Evolutionary conservation across 2,113 vertebrate species (phyloP), one percentile per base, ranked within the genome.

Genomic region (Entomyzon cyanotis): DNA sequence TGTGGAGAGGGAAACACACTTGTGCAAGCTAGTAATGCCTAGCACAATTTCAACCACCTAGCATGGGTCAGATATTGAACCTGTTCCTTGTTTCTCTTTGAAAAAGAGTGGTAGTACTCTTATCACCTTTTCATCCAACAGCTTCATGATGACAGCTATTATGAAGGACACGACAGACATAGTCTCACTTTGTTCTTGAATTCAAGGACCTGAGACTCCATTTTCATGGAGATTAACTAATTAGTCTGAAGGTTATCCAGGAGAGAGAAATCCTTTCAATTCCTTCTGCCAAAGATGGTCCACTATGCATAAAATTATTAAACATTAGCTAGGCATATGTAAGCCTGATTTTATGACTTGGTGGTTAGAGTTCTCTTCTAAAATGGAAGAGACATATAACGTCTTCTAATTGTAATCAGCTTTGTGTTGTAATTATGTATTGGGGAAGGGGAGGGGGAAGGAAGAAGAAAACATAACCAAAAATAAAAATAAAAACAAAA

Each of bases 381-480:
- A 92, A 93, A 80, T 37, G 7, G 24, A 75, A 65, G n/a, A 60
- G 3, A 52, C 24, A 0, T 30, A 71, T 63, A 78, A 39, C 7
- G 5, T 65, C 7, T 74, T 91, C 56, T 63, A 59, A 75, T 63
- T 82, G 30, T 78, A 46, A 67, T 27, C 23, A 91, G 1, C 0
- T 63, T 67, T 75, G 55, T 74, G 25, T 15, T 63, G 7, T 17
- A 64, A 56, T 60, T 84, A 82, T 67, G 7, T 50, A 49, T 12
- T 78, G 33, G 4, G 4, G 4, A 10, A 13, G 6, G 1, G 12
- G 1, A 1, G 7, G 4, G 12, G 12, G 15, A 50, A 64, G 15
- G 33, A 15, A 2, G 23, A 37, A 62, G 68, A 44, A 44, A 44
- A 6, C 6, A 56, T 19, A 15, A 50, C 12, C 0, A n/a, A 53